Evolutionary conservation across 1,140 invertebrate species (phyloP).

Genomic region (Pseudomyrmex concolor): DNA sequence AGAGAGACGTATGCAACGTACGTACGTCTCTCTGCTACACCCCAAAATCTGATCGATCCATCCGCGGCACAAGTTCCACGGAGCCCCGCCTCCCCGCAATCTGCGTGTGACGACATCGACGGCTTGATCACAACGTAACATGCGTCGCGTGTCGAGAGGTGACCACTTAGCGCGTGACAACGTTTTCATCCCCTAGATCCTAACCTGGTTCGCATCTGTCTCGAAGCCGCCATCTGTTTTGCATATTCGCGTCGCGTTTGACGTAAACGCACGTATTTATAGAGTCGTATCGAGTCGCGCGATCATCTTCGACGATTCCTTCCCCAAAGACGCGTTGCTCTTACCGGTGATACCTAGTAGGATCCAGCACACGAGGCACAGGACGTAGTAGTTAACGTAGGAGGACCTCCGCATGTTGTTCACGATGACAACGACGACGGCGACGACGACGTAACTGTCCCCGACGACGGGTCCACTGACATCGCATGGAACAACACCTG

Average conservation of each 20-base stretch:
- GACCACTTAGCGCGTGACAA: neutral
- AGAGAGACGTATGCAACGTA: slow-evolving; percentile 62
- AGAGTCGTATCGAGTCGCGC: neutral
- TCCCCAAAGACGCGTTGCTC: slow-evolving; percentile 33
- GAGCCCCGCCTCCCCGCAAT: slow-evolving; percentile 62
- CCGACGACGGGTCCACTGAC: slow-evolving; percentile 75
- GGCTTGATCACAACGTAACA: slow-evolving; percentile 45
- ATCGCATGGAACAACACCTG: slow-evolving; percentile 71
- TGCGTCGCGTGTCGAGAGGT: neutral
- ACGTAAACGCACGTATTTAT: neutral
- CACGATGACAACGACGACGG: slow-evolving; percentile 69
- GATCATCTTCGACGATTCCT: neutral
- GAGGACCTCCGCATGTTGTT: slow-evolving; percentile 84
- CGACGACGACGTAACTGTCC: slow-evolving; percentile 62
- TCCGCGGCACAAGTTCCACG: slow-evolving; percentile 62
- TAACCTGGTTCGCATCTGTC: slow-evolving; percentile 17
- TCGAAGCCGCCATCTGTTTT: neutral
- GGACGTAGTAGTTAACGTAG: slow-evolving; percentile 84
- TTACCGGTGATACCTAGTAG: slow-evolving; percentile 84
- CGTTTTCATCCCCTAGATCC: slow-evolving; percentile 3
- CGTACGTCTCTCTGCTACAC: slow-evolving; percentile 60
- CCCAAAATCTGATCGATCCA: slow-evolving; percentile 75
- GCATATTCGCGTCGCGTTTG: neutral
- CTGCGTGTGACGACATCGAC: slow-evolving; percentile 48
- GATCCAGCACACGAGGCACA: slow-evolving; percentile 84